Conservation (phyloP, 37 sponge, comb jelly and placozoan genomes). For the Amphimedon queenslandica region DNA sequence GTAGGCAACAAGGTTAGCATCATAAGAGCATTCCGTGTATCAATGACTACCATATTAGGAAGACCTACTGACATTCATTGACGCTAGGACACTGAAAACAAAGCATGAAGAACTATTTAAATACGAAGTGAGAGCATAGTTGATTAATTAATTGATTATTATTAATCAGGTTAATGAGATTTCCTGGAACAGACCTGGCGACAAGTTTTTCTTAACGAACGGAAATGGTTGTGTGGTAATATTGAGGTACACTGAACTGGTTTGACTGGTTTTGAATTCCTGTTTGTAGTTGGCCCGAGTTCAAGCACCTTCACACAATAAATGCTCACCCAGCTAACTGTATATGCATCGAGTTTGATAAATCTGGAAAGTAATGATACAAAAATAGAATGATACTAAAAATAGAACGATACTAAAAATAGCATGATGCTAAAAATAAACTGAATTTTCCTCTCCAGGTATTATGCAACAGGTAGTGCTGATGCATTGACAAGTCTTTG, state of each 20-base stretch:
- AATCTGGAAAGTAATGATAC: conserved; percentile 63
- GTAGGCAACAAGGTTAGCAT: conserved; percentile 90
- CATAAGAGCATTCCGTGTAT: neutral
- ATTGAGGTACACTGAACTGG: conserved; percentile 52
- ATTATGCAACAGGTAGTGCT: conserved; percentile 98
- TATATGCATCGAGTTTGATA: conserved; percentile 95
- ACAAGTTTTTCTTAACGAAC: conserved; percentile 90
- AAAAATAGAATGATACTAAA: neutral
- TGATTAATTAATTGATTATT: neutral
- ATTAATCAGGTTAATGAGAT: conserved; percentile 92
- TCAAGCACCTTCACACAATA: conserved; percentile 73
- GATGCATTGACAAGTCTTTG: conserved; percentile 94
- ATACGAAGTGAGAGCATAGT: conserved; percentile 59
- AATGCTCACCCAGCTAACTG: conserved; percentile 98
- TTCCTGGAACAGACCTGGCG: conserved; percentile 80
- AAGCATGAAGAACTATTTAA: conserved; percentile 89
- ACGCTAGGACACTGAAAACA: conserved; percentile 73
- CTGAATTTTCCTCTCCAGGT: conserved; percentile 28
- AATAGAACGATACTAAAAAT: too few relatives aligned
- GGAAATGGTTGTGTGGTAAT: conserved; percentile 89
- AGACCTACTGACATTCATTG: conserved; percentile 89
- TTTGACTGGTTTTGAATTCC: neutral
- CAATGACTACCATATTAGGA: conserved; percentile 39
- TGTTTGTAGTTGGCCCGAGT: conserved; percentile 64
- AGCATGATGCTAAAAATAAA: too few relatives aligned